These are phyloP conservation scores for Steinernema scapterisci DNA, from an alignment of 2,888 invertebrate species.

Conservation along the genomic window DNA sequence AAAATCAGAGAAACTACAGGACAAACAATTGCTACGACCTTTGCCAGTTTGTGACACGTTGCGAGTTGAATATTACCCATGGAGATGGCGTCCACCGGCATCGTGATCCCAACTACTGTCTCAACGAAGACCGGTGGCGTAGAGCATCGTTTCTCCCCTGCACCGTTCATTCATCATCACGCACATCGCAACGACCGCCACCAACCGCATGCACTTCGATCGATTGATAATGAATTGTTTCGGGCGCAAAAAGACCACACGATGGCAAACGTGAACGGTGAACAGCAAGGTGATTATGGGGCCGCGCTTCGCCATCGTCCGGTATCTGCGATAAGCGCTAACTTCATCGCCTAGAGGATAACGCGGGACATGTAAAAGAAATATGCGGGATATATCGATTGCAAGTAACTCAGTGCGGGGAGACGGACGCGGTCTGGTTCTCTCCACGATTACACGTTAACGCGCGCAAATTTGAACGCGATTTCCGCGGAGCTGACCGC, in stretches of 20 bases:
- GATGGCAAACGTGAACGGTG: neutral
- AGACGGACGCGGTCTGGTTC: constrained; percentile 12
- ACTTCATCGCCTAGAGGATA: constrained; percentile 20
- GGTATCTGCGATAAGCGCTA: constrained; percentile 19
- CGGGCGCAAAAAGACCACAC: neutral
- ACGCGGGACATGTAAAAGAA: constrained; percentile 14
- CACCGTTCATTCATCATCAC: constrained; percentile 15
- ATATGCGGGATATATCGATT: constrained; percentile 30
- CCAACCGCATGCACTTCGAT: constrained; percentile 14
- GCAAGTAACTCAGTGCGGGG: constrained; percentile 1
- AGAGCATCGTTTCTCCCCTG: constrained; percentile 12
- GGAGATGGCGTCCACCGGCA: neutral
- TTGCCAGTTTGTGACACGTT: neutral
- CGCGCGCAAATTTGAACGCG: constrained; percentile 21
- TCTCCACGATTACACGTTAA: constrained; percentile 8
- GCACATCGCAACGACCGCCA: constrained; percentile 7
- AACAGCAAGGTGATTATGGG: neutral
- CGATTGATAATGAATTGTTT: constrained; percentile 21
- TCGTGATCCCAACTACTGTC: constrained; percentile 4
- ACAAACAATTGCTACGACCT: neutral
- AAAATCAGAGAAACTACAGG: neutral
- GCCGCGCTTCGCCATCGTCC: neutral
- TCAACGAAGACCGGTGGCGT: constrained; percentile 25
- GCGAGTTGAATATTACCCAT: neutral
- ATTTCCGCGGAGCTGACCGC: no score